These are phyloP conservation scores for Nesoenas mayeri DNA, from an alignment of 2,113 vertebrate species.

Conservation along the genomic window DNA sequence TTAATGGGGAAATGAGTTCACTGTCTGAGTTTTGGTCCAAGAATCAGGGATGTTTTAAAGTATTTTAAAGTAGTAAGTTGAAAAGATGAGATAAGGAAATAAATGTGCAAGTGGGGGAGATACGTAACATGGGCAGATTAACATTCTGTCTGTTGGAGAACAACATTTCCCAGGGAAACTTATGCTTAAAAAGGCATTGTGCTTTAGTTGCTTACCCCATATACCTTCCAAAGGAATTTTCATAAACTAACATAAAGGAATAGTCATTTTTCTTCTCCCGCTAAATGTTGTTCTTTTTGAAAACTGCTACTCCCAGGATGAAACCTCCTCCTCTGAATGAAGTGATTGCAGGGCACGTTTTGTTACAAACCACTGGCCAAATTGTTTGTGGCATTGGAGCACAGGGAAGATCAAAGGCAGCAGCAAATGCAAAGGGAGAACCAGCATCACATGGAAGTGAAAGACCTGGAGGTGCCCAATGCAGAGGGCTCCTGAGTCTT, in stretches of 20 bases:
- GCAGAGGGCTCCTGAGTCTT: background rate
- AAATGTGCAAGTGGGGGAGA: background rate
- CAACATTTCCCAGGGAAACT: background rate
- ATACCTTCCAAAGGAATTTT: background rate
- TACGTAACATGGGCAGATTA: background rate
- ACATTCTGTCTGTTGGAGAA: background rate
- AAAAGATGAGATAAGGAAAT: background rate
- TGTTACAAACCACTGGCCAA: background rate
- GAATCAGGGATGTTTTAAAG: background rate
- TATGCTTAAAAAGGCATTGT: background rate
- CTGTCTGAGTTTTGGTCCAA: background rate
- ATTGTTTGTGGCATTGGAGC: background rate
- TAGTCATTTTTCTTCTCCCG: background rate
- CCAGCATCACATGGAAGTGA: background rate
- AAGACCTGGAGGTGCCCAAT: background rate
- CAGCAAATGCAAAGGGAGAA: conserved; percentile 9
- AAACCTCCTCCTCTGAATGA: background rate
- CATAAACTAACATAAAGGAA: background rate
- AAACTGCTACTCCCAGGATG: background rate
- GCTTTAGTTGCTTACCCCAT: background rate
- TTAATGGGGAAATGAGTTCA: background rate
- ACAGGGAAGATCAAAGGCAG: background rate
- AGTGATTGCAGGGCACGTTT: background rate
- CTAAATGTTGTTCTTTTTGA: background rate
- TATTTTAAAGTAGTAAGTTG: background rate